Base-by-base conservation (phyloP, 30 jellyfish, hydroid and myxozoan genomes). In the Mastigias papua region DNA sequence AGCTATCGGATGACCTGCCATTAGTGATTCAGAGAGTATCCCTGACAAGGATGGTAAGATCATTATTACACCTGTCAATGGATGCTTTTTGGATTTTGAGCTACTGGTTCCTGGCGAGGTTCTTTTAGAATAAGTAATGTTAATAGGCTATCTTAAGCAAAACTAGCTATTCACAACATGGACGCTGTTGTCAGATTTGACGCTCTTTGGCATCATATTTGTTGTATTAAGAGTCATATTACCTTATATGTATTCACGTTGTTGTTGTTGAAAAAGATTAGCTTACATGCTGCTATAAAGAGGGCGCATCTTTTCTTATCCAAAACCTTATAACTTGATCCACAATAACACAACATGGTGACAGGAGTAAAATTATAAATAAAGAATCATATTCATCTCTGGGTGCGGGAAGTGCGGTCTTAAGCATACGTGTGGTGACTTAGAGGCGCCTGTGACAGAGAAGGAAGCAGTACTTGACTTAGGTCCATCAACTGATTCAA, bases 401-500 rank as follows among this genome's bases (percentile, higher is more conserved):
- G 54, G 13, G 54, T 42, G 54, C 54, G 7, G 54, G 54, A 42
- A 42, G 54, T 42, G 54, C 54, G 54, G 54, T 42, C 54, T 42
- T 42, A 42, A 42, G 54, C 54, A 42, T 42, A 42, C 54, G 54
- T 42, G 54, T 15, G 54, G 13, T 15, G 54, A 42, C 54, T 42
- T 42, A 42, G 54, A 42, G 54, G 54, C 54, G 54, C 54, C 54
- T 42, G 54, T 42, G 13, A 42, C 54, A 42, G 54, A 42, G 72
- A 27, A 60, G 72, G 17, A 60, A 21, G n/a, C 11, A 60, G 29
- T 60, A 60, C 33, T 60, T 72, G 83, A 72, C 61, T 25, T 35
- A 42, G 27, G 34, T 32, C 27, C 31, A 15, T 28, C 37, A 4
- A 4, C 48, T 60, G 33, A 19, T 5, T 72, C 29, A 72, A 72